Base-by-base conservation (phyloP, 2,797 vertebrate genomes). In the Melanotaenia trifasciata region DNA sequence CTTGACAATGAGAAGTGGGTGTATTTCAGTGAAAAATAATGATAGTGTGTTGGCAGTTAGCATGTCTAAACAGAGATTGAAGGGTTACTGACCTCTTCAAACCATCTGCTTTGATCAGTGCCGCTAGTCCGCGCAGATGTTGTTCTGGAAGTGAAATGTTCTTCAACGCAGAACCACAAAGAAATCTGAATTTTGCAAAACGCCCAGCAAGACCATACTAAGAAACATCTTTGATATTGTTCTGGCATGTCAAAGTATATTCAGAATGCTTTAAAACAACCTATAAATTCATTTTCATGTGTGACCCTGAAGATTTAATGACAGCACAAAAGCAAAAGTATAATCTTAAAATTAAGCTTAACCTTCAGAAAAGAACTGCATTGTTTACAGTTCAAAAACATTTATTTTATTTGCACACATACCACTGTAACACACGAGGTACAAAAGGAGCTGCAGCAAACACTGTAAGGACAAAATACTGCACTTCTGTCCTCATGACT, bases 101-200 rank as follows among this genome's bases (percentile, higher is more conserved):
- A 43, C 26, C 59, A 36, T 79, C 68, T 66, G 70, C 73, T 87
- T 76, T 80, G 74, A 85, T 84, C 72, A 64, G 35, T 13, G 43
- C 60, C 24, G 60, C 57, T 50, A 67, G 51, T 50, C 35, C n/a
- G 69, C 59, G 67, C 74, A 76, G 58, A 87, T 72, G 76, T 38
- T 30, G 20, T 53, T 63, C 64, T 76, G 45, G 51, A 76, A 38
- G 64, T 63, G 58, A 16, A 59, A 64, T 0, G 45, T 68, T 20
- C 20, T 76, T 65, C 14, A 45, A 45, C n/a, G 1, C 2, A 36
- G 62, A 36, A 51, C 26, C 32, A 78, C 35, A 45, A 63, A 82
- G 43, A 74, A 68, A 56, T 28, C 5, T 63, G 13, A 58, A 50
- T 2, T 40, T 67, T 50, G 32, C 53, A 20, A 60, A 69, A 67